Base-by-base conservation (phyloP, 2,888 invertebrate genomes). In the Keiferia lycopersicella region DNA sequence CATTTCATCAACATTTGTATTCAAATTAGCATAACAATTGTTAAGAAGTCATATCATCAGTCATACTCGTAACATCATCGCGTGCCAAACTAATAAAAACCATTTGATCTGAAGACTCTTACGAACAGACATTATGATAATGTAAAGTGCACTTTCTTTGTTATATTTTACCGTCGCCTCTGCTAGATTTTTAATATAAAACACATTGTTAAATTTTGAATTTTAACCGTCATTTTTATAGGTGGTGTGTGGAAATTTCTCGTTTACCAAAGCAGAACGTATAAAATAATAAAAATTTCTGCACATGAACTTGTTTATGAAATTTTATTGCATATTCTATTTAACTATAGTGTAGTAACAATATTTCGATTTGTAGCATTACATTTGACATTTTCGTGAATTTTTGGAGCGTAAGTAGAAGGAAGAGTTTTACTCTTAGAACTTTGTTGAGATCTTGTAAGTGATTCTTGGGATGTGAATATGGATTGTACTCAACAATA, bases 401-500 rank as follows among this genome's bases (percentile, higher is more conserved):
- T 69, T 63, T 73, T 73, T 73, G 77, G 74, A 73, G 77, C 78
- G 75, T 79, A n/a, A n/a, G n/a, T n/a, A 75, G 77, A 70, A 71
- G 77, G 73, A 69, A 73, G 69, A 67, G 73, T 65, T 61, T 53
- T 72, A 69, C 67, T 68, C 72, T 70, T 67, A 75, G 69, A 72
- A 69, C 67, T 65, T 16, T 62, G 68, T 71, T 71, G 22, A 70
- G 74, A 71, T 72, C 67, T 75, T 75, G 71, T 75, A 73, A 75
- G 71, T 74, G 72, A 77, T 80, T 82, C 80, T 80, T 86, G 79
- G 78, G 18, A 83, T 77, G 81, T 87, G 80, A 81, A 82, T 86
- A 84, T 89, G 83, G 85, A 89, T 86, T 90, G 89, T 89, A 90
- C 84, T 91, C 91, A 89, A 88, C 84, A 90, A 91, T 88, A 90